Conservation (phyloP, 2,797 vertebrate species). For the Hemibagrus guttatus region DNA sequence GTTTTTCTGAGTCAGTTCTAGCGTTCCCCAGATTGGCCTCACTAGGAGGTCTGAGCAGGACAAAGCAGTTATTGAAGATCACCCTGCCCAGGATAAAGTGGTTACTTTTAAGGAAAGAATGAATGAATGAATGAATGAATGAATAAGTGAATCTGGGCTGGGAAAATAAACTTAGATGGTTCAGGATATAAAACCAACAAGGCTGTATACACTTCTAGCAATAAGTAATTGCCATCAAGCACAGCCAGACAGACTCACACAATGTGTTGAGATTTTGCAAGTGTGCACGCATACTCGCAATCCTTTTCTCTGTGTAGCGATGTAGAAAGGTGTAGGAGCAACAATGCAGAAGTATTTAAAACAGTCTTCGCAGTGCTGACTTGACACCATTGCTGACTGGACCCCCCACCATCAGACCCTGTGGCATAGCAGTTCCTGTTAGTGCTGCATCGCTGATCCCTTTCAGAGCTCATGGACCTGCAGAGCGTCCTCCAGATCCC, state of each 20-base stretch:
- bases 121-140: background rate
- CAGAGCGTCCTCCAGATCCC: slow-evolving; percentile 74
- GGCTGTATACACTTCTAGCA: background rate
- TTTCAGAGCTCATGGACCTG: slow-evolving; percentile 69
- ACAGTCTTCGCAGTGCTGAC: slow-evolving; percentile 44
- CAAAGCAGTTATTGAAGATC: background rate
- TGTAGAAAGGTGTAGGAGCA: background rate
- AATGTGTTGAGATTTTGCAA: background rate
- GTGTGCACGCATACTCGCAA: background rate
- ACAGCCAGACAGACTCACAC: background rate
- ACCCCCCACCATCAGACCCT: slow-evolving; percentile 62
- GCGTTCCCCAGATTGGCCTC: background rate
- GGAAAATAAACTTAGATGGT: background rate
- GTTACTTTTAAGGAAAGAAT: no score
- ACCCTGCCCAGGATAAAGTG: background rate
- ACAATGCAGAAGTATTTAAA: slow-evolving; percentile 10
- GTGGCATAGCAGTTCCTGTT: slow-evolving; percentile 66
- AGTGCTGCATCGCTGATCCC: slow-evolving; percentile 70
- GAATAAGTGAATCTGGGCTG: background rate
- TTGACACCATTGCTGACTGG: slow-evolving; percentile 51
- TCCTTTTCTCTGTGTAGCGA: background rate
- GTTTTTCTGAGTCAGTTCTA: background rate
- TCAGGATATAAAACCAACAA: background rate
- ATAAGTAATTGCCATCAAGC: background rate
- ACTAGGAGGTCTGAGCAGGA: background rate